These are phyloP conservation scores for Akabosia matsudoensis DNA, from an alignment of 1,140 invertebrate genomes.

Conservation along the genomic window DNA sequence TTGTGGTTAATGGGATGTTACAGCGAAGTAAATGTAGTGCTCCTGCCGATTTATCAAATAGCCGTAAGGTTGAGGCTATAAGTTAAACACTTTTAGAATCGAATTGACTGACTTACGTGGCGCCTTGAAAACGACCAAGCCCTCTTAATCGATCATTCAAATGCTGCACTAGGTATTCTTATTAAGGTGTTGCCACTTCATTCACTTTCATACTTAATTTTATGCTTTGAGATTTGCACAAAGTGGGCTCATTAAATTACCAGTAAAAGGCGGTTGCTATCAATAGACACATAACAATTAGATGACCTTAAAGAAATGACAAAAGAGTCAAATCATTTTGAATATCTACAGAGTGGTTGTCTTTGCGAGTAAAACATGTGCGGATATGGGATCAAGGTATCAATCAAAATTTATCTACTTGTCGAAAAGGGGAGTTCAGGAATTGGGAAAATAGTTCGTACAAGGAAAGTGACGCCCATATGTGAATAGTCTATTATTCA, in stretches of 20 bases:
- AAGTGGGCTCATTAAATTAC: not conserved
- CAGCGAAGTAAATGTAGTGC: too few species aligned
- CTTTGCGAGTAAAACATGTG: too few species aligned
- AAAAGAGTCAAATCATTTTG: too few species aligned
- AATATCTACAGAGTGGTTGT: too few species aligned
- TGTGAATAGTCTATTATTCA: too few species aligned
- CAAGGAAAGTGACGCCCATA: slow-evolving; percentile 1
- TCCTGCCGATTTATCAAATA: too few species aligned
- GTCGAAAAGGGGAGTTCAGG: not conserved
- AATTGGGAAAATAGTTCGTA: not conserved
- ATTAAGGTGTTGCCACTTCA: not conserved
- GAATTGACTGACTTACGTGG: too few species aligned
- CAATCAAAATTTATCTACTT: not conserved
- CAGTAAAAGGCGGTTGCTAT: not conserved
- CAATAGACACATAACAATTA: not conserved
- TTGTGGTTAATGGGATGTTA: too few species aligned
- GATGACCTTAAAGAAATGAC: not conserved
- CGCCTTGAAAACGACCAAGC: not conserved
- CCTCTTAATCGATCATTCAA: not conserved
- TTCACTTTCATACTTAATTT: too few species aligned
- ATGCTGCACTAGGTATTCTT: not conserved
- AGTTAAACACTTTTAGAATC: not conserved
- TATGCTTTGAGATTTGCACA: too few species aligned
- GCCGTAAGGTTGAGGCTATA: too few species aligned
- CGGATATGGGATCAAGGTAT: too few species aligned